Conservation (phyloP, 2,888 invertebrate genomes). For the Digitonthophagus gazella region DNA sequence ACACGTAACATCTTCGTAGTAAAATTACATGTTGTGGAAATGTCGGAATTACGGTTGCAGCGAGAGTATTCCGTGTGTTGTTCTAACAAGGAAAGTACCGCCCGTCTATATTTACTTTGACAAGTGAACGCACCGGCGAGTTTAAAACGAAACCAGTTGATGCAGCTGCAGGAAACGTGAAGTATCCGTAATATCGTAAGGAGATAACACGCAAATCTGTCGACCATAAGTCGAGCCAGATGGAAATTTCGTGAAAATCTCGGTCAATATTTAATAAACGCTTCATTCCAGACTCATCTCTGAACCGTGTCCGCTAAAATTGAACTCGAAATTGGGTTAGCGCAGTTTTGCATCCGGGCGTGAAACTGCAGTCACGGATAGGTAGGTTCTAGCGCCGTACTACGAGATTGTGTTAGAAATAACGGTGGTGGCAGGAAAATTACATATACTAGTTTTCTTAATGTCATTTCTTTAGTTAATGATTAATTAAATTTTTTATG, state of each 20-base stretch:
- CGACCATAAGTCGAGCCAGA: not conserved
- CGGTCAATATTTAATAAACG: not conserved
- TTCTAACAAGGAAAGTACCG: not conserved
- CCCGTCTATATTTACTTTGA: not conserved
- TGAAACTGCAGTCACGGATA: not conserved
- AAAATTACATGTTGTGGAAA: not conserved
- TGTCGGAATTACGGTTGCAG: not conserved
- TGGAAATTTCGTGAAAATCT: not conserved
- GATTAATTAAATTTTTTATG: too few species aligned
- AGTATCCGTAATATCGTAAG: too few species aligned
- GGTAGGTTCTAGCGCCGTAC: too few species aligned
- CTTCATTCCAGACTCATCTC: not conserved
- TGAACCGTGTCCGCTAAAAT: not conserved
- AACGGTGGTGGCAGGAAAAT: not conserved
- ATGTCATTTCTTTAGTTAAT: not conserved
- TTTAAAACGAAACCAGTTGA: too few species aligned
- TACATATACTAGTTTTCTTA: too few species aligned
- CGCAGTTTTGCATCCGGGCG: not conserved
- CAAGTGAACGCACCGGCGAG: not conserved
- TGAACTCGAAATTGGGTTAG: not conserved
- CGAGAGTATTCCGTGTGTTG: not conserved
- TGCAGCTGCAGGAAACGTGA: too few species aligned
- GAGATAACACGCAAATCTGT: not conserved
- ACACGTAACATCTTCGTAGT: not conserved
- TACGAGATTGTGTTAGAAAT: not conserved